phyloP scores from a whole-genome alignment of 1,140 invertebrate genomes.

The Drosophila virilis region DNA sequence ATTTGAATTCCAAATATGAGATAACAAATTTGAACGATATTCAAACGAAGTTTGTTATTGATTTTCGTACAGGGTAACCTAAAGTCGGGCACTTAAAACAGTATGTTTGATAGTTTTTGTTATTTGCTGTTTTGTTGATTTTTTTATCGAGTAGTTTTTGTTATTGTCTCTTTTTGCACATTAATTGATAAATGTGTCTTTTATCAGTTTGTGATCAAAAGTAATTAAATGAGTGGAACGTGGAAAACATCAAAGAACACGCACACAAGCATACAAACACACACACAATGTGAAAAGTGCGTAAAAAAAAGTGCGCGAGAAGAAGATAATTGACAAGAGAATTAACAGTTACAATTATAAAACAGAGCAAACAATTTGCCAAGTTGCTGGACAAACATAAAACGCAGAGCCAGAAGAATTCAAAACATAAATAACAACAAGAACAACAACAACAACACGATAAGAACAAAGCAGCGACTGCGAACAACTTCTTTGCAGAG shows the following conservation, averaged over 20 bases:
- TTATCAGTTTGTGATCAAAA: slow-evolving; percentile 73
- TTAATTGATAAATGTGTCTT: slow-evolving; percentile 73
- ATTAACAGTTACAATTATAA: slow-evolving; percentile 63
- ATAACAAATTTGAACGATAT: too few species aligned
- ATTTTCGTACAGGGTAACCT: background rate
- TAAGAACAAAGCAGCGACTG: slow-evolving; percentile 26
- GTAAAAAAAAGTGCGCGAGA: slow-evolving; percentile 29
- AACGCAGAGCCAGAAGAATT: slow-evolving; percentile 23
- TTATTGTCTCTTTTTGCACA: slow-evolving; percentile 57
- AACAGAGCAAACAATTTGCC: slow-evolving; percentile 54
- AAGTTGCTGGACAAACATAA: slow-evolving; percentile 45
- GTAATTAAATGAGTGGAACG: slow-evolving; percentile 65
- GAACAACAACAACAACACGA: slow-evolving; percentile 17
- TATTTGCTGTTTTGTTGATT: slow-evolving; percentile 21
- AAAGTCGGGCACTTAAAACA: background rate
- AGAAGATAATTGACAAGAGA: slow-evolving; percentile 56
- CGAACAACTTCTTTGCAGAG: slow-evolving; percentile 24
- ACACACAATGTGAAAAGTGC: slow-evolving; percentile 63
- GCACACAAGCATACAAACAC: slow-evolving; percentile 34
- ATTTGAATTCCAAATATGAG: too few species aligned
- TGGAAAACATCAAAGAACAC: slow-evolving; percentile 31
- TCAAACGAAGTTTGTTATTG: too few species aligned
- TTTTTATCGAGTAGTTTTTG: slow-evolving; percentile 17
- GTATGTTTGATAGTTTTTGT: slow-evolving; percentile 15
- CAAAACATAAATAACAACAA: slow-evolving; percentile 23